Evolutionary conservation across 2,113 vertebrate genomes (phyloP), one percentile per base, ranked within the genome.

Genomic region (Archocentrus centrarchus): DNA sequence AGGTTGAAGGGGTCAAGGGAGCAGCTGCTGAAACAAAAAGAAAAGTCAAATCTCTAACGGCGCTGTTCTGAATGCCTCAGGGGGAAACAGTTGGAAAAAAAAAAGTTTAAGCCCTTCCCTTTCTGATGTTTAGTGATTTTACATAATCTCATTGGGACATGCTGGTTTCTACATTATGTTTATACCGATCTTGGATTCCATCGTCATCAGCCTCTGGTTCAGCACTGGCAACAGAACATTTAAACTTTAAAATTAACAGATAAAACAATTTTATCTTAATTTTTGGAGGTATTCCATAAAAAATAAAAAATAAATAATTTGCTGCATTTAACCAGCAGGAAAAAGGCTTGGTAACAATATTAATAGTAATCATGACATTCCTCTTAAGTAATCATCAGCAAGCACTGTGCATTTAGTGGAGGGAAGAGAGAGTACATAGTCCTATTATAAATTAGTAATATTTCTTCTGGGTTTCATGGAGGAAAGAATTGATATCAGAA

Each of bases 361-460:
- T 59, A 64, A 47, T 68, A 41, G 79, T 20, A 57, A 62, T 55
- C 37, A 47, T 13, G 83, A 64, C 5, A 61, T 8, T 77, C 22
- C 24, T 15, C 66, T 73, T 89, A 63, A 66, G 77, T 80, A 82
- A 90, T 91, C 87, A 86, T 50, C 63, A 80, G 58, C 58, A 62
- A 84, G 47, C 61, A n/a, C 6, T n/a, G 75, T 66, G 78, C 35
- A 37, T 80, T 62, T 79, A 59, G 57, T 66, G 2, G 24, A 68
- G 37, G 14, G 59, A 84, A 78, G 53, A 70, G 24, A 82, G 66
- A 86, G 61, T 55, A 53, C 35, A 27, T 4, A 70, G 88, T 37
- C 59, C 77, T 61, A 22, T n/a, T 77, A 78, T 91, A 44, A 86
- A 90, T 91, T 60, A 77, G 22, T 81, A 75, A 91, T 87, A 83